A percentile compares a stretch with the other conserved stretches of the same genome.
Conservation (phyloP, 2,888 invertebrate genomes). For the Volucella inanis region DNA sequence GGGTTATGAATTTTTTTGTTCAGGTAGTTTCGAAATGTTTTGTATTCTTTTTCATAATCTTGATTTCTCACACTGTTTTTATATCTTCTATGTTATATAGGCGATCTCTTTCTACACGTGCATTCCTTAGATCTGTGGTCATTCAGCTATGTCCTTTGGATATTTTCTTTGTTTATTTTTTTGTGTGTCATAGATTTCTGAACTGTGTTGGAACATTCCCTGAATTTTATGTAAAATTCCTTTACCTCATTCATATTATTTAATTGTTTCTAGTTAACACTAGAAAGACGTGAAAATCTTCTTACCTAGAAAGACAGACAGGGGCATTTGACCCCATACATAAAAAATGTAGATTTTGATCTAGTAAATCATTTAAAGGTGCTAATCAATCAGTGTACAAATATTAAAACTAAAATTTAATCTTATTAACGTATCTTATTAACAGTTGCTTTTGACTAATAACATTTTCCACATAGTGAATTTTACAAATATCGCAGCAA, state of each 20-base stretch:
- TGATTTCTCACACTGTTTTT: background rate
- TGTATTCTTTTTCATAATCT: too few relatives aligned
- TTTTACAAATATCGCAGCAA: background rate
- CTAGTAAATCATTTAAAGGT: background rate
- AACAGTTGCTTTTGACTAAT: background rate
- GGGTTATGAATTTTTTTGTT: too few relatives aligned
- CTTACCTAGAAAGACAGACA: background rate
- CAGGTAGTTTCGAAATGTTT: too few relatives aligned
- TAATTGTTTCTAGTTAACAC: too few relatives aligned
- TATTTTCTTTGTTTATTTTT: too few relatives aligned
- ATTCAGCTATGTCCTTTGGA: background rate
- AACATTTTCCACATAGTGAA: too few relatives aligned
- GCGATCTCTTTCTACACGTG: background rate
- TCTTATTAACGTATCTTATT: conserved; percentile 17
- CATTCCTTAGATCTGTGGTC: background rate
- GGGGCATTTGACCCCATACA: background rate
- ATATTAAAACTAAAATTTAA: background rate
- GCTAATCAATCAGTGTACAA: too few relatives aligned
- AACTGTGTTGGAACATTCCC: too few relatives aligned
- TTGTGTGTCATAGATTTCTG: too few relatives aligned
- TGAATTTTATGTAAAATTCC: too few relatives aligned
- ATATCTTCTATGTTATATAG: background rate
- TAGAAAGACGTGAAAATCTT: too few relatives aligned
- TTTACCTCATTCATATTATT: too few relatives aligned
- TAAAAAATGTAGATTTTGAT: background rate